These are phyloP conservation scores for Zygaena filipendulae DNA, from an alignment of 2,888 invertebrate genomes.

Conservation along the genomic window DNA sequence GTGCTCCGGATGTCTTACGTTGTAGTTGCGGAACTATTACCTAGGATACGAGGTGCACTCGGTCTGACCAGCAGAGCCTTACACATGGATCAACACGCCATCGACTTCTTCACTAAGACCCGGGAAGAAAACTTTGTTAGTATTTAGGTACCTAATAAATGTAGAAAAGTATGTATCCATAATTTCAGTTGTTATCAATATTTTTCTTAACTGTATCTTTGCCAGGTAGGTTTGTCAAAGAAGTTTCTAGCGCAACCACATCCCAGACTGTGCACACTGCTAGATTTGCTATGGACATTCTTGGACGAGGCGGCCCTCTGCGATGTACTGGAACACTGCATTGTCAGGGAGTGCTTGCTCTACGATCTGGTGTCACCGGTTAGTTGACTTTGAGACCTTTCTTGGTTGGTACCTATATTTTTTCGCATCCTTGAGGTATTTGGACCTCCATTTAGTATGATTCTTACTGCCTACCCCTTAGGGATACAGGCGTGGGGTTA, in stretches of 20 bases:
- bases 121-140: slow-evolving; percentile 41
- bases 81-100: slow-evolving; percentile 25
- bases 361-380: slow-evolving; percentile 71
- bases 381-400: neutral
- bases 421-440: too few species aligned
- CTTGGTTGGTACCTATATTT: neutral
- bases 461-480: too few species aligned
- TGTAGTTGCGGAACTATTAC: slow-evolving; percentile 75
- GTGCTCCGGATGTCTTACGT: slow-evolving; percentile 74
- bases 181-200: too few species aligned
- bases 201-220: too few species aligned
- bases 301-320: slow-evolving; percentile 73
- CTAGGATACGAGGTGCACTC: slow-evolving; percentile 46
- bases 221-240: slow-evolving; percentile 30
- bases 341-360: slow-evolving; percentile 69
- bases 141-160: too few species aligned
- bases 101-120: slow-evolving; percentile 30
- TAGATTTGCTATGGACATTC: slow-evolving; percentile 76
- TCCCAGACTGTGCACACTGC: slow-evolving; percentile 33
- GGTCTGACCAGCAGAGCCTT: slow-evolving; percentile 33
- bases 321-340: slow-evolving; percentile 70
- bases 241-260: slow-evolving; percentile 38
- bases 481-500: too few species aligned
- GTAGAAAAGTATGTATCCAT: too few species aligned
- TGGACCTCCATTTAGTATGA: too few species aligned